Conservation (phyloP, 2,113 vertebrate genomes). For the Eptesicus fuscus region DNA sequence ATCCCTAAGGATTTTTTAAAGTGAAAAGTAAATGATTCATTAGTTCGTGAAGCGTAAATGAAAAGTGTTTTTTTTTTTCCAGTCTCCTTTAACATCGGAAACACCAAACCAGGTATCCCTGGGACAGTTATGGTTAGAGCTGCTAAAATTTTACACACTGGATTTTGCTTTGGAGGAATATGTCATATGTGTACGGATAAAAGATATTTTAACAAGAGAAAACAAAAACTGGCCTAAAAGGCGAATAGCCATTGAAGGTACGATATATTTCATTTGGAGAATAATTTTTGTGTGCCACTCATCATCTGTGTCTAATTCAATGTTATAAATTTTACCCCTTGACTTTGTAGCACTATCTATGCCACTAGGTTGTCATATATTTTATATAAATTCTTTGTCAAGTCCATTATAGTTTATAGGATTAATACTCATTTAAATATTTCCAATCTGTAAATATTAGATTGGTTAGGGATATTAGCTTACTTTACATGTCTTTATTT, state of each 20-base stretch:
- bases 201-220: constrained; percentile 92
- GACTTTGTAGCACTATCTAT: not conserved
- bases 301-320: constrained; percentile 15
- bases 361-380: not conserved
- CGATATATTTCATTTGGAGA: constrained; percentile 54
- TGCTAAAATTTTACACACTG: constrained; percentile 97
- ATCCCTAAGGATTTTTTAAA: not conserved
- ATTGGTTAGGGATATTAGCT: not conserved
- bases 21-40: constrained; percentile 10
- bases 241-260: constrained; percentile 97
- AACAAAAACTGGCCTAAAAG: constrained; percentile 98
- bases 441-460: not conserved
- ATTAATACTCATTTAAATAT: not conserved
- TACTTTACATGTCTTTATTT: constrained; percentile 26
- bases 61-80: constrained; percentile 75
- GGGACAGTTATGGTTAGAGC: constrained; percentile 96
- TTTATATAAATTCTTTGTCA: not conserved
- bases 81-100: constrained; percentile 88
- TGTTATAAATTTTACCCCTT: not conserved
- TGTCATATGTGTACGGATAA: constrained; percentile 96
- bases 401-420: not conserved
- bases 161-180: constrained; percentile 97
- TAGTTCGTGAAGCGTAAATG: constrained; percentile 47
- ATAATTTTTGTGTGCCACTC: not conserved
- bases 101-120: constrained; percentile 83